Evolutionary conservation across 2,888 invertebrate species (phyloP).

Genomic region (Agapostemon virescens): DNA sequence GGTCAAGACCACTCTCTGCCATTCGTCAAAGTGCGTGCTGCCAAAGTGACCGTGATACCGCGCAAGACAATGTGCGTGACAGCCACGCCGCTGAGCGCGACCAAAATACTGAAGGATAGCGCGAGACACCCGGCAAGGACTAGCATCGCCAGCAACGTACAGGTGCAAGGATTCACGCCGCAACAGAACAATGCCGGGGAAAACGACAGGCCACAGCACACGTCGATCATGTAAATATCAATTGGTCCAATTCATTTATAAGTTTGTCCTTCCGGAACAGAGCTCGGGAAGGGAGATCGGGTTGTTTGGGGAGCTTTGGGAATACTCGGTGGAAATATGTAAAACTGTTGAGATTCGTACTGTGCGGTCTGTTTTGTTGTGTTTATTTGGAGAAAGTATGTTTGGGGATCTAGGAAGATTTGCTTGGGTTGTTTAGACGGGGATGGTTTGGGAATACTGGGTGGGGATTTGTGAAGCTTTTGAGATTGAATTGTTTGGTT

Average conservation of each 20-base stretch:
- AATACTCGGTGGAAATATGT: too few relatives aligned
- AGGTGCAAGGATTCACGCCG: constrained; percentile 68
- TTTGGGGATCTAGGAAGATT: too few relatives aligned
- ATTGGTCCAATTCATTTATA: neutral
- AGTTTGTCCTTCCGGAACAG: too few relatives aligned
- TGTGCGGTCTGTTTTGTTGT: too few relatives aligned
- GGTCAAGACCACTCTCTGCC: neutral
- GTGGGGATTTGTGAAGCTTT: too few relatives aligned
- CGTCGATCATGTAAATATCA: constrained; percentile 79
- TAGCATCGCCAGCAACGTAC: constrained; percentile 68
- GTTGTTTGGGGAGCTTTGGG: too few relatives aligned
- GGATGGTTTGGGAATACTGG: too few relatives aligned
- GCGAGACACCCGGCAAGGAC: constrained; percentile 68
- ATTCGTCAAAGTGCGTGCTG: constrained; percentile 54
- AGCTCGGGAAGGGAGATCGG: too few relatives aligned
- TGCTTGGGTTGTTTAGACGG: too few relatives aligned
- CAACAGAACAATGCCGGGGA: constrained; percentile 62
- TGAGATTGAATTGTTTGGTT: too few relatives aligned
- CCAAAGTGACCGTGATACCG: constrained; percentile 60
- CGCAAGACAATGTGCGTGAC: constrained; percentile 76
- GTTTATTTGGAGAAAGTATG: too few relatives aligned
- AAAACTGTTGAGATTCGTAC: too few relatives aligned
- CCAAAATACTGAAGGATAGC: constrained; percentile 76
- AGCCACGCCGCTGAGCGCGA: constrained; percentile 74
- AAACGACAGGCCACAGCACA: constrained; percentile 73